Conservation (phyloP, 2,113 vertebrate genomes). For the Falco punctatus region DNA sequence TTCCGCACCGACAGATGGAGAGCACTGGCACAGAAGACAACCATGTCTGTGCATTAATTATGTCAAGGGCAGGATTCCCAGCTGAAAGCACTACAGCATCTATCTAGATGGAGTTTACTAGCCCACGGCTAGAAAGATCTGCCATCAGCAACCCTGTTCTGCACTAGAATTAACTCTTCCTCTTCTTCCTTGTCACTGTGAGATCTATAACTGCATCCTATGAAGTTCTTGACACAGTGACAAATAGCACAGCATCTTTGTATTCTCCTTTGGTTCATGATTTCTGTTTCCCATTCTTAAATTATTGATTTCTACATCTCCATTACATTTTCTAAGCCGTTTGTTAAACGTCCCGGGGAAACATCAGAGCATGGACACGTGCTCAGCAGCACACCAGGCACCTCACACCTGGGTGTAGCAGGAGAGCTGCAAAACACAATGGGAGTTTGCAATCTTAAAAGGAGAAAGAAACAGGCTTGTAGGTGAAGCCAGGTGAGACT, state of each 20-base stretch:
- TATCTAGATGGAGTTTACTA: neutral
- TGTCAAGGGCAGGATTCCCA: slow-evolving; percentile 44
- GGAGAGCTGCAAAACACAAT: neutral
- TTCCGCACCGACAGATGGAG: slow-evolving; percentile 27
- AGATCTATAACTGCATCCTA: neutral
- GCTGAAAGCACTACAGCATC: neutral
- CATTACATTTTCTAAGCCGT: neutral
- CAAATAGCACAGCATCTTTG: neutral
- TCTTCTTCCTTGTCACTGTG: neutral
- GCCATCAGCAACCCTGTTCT: neutral
- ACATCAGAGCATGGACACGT: neutral
- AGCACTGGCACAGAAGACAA: neutral
- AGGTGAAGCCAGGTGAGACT: neutral
- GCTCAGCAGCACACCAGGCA: neutral
- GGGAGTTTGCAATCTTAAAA: neutral
- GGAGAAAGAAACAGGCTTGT: neutral
- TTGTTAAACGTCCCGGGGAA: neutral
- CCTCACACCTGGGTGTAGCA: accelerated
- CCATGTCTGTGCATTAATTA: slow-evolving; percentile 36
- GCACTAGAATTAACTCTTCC: neutral
- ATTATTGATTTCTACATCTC: neutral
- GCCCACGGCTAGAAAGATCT: neutral
- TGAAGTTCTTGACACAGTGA: neutral
- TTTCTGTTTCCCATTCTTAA: neutral
- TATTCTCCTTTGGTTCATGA: neutral